phyloP scores from a whole-genome alignment of 2,113 vertebrate species.

The Pedionomus torquatus region DNA sequence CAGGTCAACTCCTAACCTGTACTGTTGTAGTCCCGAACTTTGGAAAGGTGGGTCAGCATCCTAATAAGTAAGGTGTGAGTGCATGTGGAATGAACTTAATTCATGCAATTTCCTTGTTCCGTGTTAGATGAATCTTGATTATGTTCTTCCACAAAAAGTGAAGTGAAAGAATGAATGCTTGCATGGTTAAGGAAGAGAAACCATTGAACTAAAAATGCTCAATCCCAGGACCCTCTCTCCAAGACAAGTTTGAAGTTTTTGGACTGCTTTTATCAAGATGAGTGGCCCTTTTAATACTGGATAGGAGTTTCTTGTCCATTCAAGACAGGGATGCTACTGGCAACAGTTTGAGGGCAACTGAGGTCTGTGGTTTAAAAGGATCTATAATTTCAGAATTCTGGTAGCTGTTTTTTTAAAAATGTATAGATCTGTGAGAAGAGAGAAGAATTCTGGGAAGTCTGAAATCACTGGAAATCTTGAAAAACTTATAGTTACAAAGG shows the following conservation, averaged over 20 bases:
- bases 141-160: background rate
- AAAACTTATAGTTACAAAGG: background rate
- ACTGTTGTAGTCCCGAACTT: background rate
- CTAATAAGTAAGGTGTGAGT: background rate
- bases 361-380: background rate
- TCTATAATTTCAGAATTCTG: background rate
- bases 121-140: background rate
- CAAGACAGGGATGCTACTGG: background rate
- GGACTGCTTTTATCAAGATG: background rate
- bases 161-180: background rate
- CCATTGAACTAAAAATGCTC: background rate
- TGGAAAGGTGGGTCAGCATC: background rate
- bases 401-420: background rate
- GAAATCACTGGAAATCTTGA: background rate
- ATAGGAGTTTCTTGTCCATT: background rate
- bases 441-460: background rate
- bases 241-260: background rate
- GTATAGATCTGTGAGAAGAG: background rate
- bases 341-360: background rate
- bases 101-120: background rate
- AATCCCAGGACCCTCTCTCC: background rate
- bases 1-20: background rate
- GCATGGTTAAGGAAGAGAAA: background rate
- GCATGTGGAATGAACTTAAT: background rate
- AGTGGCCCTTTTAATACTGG: background rate